A percentile compares a stretch with the other conserved stretches of the same genome.
phyloP scores from a whole-genome alignment of 2,888 invertebrate genomes.

The Tachina fera region DNA sequence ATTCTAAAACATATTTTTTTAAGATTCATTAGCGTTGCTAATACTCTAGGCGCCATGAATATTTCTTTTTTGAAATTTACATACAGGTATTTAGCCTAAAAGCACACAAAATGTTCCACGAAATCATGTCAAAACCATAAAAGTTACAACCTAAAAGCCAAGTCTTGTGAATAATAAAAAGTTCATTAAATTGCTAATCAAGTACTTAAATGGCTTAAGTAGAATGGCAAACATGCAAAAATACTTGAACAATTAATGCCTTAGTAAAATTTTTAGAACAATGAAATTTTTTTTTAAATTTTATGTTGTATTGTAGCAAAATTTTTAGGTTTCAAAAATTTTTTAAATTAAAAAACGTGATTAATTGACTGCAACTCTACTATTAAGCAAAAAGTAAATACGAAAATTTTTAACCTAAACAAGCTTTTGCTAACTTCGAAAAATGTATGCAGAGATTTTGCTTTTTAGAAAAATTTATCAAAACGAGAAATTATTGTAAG shows the following conservation, averaged over 20 bases:
- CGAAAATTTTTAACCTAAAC: too few relatives aligned
- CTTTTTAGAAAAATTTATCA: too few relatives aligned
- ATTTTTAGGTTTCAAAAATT: too few relatives aligned
- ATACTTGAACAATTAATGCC: background rate
- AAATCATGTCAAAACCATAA: constrained; percentile 51
- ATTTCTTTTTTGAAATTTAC: constrained; percentile 2
- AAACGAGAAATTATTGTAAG: too few relatives aligned
- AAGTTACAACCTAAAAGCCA: constrained; percentile 2
- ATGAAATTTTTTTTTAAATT: too few relatives aligned
- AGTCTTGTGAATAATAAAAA: constrained; percentile 1
- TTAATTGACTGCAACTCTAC: too few relatives aligned
- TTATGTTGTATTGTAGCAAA: too few relatives aligned
- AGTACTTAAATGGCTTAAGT: constrained; percentile 20
- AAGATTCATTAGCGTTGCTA: background rate
- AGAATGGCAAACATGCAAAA: constrained; percentile 10
- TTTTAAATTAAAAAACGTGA: too few relatives aligned
- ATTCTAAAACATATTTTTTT: background rate
- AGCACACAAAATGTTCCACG: constrained; percentile 7
- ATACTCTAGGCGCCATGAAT: constrained; percentile 29
- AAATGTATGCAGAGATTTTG: too few relatives aligned
- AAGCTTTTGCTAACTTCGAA: too few relatives aligned
- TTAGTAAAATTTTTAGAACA: background rate
- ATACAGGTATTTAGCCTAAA: constrained; percentile 6
- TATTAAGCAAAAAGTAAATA: too few relatives aligned
- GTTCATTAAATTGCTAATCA: constrained; percentile 24